A percentile compares a stretch with the other conserved stretches of the same genome.
phyloP scores from a whole-genome alignment of 2,113 vertebrate species.

The Acanthisitta chloris region DNA sequence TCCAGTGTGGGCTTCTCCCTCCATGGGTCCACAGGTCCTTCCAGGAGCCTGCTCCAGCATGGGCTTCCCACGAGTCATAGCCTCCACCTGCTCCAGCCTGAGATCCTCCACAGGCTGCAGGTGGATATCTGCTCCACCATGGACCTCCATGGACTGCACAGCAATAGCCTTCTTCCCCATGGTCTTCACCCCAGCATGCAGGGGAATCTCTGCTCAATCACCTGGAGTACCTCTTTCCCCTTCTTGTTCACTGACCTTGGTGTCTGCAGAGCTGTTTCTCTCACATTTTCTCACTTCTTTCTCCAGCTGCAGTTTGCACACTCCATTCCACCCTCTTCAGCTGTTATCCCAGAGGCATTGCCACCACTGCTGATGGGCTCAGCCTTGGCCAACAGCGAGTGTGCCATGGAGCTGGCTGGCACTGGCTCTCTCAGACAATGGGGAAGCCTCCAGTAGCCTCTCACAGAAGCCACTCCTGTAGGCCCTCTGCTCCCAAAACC shows the following conservation, averaged over 20 bases:
- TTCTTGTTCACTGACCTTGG: no score
- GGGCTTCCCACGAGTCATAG: no score
- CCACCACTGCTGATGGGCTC: accelerated
- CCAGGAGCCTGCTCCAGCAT: no score
- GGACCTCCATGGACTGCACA: background rate
- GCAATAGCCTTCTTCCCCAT: background rate
- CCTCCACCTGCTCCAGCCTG: no score
- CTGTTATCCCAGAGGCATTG: background rate
- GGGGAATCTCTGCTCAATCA: background rate
- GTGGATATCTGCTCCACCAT: no score
- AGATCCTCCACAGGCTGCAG: background rate
- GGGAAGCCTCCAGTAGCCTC: background rate
- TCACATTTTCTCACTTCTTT: background rate
- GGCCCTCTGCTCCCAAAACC: background rate
- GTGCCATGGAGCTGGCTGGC: background rate
- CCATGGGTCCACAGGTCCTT: background rate
- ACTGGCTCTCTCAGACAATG: background rate
- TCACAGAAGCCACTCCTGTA: background rate
- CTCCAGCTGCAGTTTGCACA: background rate
- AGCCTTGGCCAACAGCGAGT: accelerated
- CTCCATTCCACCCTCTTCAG: no score
- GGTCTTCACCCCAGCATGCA: background rate
- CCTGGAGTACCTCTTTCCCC: background rate
- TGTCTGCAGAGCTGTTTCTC: background rate
- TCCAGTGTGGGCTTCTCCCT: no score